Percentiles rank a stretch among this genome's conserved stretches.
These are phyloP conservation scores for Crotalus adamanteus DNA, from an alignment of 2,797 vertebrate genomes.

Conservation along the genomic window DNA sequence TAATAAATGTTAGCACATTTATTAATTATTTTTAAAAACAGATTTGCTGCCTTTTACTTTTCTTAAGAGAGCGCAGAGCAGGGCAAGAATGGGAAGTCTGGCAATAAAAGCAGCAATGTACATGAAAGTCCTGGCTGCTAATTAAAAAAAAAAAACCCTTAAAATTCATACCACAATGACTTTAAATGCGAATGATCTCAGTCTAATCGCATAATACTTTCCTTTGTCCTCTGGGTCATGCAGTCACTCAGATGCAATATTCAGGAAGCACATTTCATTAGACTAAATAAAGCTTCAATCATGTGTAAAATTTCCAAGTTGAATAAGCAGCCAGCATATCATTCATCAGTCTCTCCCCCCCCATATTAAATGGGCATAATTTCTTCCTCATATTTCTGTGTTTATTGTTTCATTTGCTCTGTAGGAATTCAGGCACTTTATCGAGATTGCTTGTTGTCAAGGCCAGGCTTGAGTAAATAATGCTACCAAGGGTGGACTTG, in stretches of 20 bases:
- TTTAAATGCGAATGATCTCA: slow-evolving; percentile 86
- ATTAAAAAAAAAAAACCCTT: slow-evolving; percentile 68
- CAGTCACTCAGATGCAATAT: slow-evolving; percentile 84
- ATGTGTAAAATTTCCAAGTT: slow-evolving; percentile 93
- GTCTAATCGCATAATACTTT: slow-evolving; percentile 86
- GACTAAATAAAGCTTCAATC: slow-evolving; percentile 92
- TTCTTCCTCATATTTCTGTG: slow-evolving; percentile 87
- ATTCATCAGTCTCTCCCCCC: slow-evolving; percentile 76
- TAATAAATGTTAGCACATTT: neutral
- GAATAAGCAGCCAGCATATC: slow-evolving; percentile 89
- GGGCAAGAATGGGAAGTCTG: slow-evolving; percentile 53
- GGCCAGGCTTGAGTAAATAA: slow-evolving; percentile 68
- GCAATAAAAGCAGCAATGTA: slow-evolving; percentile 51
- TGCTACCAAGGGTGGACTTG: slow-evolving; percentile 66
- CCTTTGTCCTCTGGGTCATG: slow-evolving; percentile 88
- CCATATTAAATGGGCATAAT: slow-evolving; percentile 84
- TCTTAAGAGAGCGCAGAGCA: slow-evolving; percentile 49
- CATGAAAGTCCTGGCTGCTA: slow-evolving; percentile 61
- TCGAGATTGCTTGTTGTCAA: slow-evolving; percentile 70
- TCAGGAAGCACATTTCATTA: slow-evolving; percentile 94
- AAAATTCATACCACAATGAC: slow-evolving; percentile 76
- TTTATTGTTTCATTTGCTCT: slow-evolving; percentile 82
- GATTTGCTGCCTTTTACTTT: slow-evolving; percentile 33
- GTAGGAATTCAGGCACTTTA: slow-evolving; percentile 74
- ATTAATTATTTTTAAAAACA: neutral